Base-by-base conservation (phyloP, 2,888 invertebrate genomes). In the Ischnus inquisitorius region DNA sequence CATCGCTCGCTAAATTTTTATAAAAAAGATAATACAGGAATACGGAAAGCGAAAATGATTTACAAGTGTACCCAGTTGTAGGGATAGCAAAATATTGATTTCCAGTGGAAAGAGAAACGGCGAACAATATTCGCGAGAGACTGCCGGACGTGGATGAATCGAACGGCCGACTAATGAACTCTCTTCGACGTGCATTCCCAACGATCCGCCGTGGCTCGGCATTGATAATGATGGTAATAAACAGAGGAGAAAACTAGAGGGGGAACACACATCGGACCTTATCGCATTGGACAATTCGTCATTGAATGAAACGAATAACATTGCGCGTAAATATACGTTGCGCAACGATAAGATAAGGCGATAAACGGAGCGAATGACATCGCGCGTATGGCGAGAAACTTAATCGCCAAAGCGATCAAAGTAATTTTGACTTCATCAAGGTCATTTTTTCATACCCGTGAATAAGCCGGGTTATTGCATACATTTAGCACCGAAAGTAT, bases 311-410 rank as follows among this genome's bases (percentile, higher is more conserved):
- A 51, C 34, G 16, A n/a, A 34, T 51, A 14, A 10, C 28, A 25
- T 48, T 41, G 16, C n/a, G 12, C 34, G 16, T 43, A 67, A 57
- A 54, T 60, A 46, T 12, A 60, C 5, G 34, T 78, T 68, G 22
- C 60, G 6, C 28, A 60, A 60, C n/a, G 22, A 43, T 48, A 60
- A 12, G 69, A 78, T 34, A 60, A 62, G 19, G 46, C 5, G 14
- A 60, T 5, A 57, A 60, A 22, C 25, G 60, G 25, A n/a, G 28
- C 60, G 14, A 60, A 25, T 60, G 60, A 60, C 25, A 60, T 60
- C 28, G 60, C 28, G 60, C 14, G 60, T 60, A 12, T 60, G 25
- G 25, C n/a, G 6, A 1, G 25, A 60, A 1, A n/a, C 25, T 28
- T 28, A 28, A 22, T 28, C 28, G 14, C 25, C 60, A 14, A n/a